phyloP scores from a whole-genome alignment of 2,113 vertebrate species.

The Microcebus ravelobensis region DNA sequence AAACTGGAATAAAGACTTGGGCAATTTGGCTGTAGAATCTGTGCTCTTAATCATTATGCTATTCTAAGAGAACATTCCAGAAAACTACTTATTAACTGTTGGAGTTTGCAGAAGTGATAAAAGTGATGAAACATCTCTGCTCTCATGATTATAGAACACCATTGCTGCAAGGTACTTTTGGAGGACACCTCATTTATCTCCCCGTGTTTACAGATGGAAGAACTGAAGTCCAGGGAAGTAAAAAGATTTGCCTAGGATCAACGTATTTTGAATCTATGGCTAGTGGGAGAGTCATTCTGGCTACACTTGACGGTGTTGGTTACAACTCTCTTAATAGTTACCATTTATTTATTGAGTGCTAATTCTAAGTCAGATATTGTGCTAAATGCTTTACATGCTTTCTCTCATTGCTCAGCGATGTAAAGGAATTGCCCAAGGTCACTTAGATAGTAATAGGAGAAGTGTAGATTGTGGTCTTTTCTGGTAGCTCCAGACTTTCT shows the following conservation, averaged over 20 bases:
- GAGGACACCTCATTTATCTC: neutral
- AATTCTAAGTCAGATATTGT: neutral
- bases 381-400: neutral
- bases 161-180: neutral
- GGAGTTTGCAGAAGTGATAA: constrained; percentile 3
- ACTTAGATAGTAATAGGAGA: neutral
- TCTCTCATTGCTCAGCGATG: neutral
- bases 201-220: neutral
- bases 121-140: neutral
- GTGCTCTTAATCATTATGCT: neutral
- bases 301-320: neutral
- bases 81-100: neutral
- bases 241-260: neutral
- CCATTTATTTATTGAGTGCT: neutral
- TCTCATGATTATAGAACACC: neutral
- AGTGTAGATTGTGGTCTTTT: neutral
- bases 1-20: neutral
- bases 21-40: neutral
- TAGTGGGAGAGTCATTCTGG: neutral
- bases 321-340: neutral
- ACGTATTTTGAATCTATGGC: neutral
- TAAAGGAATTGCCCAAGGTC: neutral
- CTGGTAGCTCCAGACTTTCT: neutral
- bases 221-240: neutral
- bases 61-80: neutral